Percentiles rank a stretch among this genome's conserved stretches.
phyloP scores from a whole-genome alignment of 2,888 invertebrate genomes.

The Melanotus villosus region DNA sequence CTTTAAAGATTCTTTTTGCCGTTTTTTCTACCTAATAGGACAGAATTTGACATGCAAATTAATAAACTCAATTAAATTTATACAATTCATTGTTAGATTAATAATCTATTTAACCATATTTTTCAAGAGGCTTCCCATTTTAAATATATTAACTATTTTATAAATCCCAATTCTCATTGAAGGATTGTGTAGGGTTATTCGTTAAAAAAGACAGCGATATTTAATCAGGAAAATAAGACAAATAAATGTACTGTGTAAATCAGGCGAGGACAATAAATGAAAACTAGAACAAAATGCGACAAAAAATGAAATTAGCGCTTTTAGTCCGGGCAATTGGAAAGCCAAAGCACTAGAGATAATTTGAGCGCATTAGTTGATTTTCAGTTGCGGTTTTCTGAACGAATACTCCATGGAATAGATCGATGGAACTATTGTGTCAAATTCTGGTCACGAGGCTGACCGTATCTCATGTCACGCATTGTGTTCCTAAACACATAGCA shows the following conservation, averaged over 20 bases:
- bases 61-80: too few species aligned
- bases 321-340: constrained; percentile 52
- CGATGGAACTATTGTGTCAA: constrained; percentile 60
- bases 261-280: constrained; percentile 4
- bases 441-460: constrained; percentile 65
- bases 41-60: too few species aligned
- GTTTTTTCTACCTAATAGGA: too few species aligned
- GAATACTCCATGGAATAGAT: constrained; percentile 59
- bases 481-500: constrained; percentile 65
- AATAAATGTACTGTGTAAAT: not conserved
- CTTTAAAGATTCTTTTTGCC: too few species aligned
- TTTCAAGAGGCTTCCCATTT: too few species aligned
- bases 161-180: too few species aligned
- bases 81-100: too few species aligned
- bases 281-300: constrained; percentile 33
- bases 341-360: constrained; percentile 62
- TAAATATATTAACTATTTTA: too few species aligned
- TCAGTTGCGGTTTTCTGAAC: constrained; percentile 62
- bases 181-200: too few species aligned
- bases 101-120: too few species aligned
- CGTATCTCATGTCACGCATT: constrained; percentile 64
- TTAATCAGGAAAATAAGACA: too few species aligned
- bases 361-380: constrained; percentile 63
- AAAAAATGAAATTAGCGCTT: constrained; percentile 58
- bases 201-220: too few species aligned